Conservation (phyloP, 2,797 vertebrate species). For the Setipinna tenuifilis region DNA sequence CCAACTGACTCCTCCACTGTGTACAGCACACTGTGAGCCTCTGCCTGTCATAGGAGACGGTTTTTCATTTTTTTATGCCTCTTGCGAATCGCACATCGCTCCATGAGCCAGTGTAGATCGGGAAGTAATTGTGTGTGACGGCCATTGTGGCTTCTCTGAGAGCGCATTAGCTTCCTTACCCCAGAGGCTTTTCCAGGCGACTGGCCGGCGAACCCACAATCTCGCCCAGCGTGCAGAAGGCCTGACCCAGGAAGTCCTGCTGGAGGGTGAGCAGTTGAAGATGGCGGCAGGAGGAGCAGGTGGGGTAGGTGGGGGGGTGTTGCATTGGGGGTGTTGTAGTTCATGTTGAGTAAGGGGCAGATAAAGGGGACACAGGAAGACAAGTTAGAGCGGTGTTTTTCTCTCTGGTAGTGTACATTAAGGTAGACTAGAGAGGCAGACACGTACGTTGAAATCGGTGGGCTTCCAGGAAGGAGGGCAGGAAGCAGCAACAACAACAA, state of each 20-base stretch:
- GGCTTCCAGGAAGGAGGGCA: slow-evolving; percentile 79
- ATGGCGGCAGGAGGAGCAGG: slow-evolving; percentile 41
- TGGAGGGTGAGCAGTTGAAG: slow-evolving; percentile 33
- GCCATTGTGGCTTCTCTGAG: slow-evolving; percentile 32
- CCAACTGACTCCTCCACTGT: neutral
- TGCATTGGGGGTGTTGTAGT: slow-evolving; percentile 13
- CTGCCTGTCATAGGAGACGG: neutral
- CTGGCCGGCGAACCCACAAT: slow-evolving; percentile 92
- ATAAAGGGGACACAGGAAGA: slow-evolving; percentile 57
- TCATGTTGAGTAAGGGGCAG: slow-evolving; percentile 29
- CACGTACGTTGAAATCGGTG: slow-evolving; percentile 83
- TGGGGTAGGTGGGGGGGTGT: slow-evolving; percentile 32
- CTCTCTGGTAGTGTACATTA: slow-evolving; percentile 60
- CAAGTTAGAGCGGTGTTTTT: slow-evolving; percentile 52
- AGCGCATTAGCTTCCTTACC: slow-evolving; percentile 77
- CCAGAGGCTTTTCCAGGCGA: slow-evolving; percentile 89
- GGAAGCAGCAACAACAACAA: slow-evolving; percentile 76
- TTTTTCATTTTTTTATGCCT: neutral
- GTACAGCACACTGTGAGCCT: neutral
- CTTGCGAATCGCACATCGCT: neutral
- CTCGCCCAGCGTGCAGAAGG: slow-evolving; percentile 92
- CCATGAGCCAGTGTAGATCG: neutral
- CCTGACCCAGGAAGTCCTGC: slow-evolving; percentile 94
- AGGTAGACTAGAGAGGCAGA: slow-evolving; percentile 71
- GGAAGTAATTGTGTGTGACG: slow-evolving; percentile 4